Conservation (phyloP, 2,888 invertebrate genomes). For the Conomelus anceps region DNA sequence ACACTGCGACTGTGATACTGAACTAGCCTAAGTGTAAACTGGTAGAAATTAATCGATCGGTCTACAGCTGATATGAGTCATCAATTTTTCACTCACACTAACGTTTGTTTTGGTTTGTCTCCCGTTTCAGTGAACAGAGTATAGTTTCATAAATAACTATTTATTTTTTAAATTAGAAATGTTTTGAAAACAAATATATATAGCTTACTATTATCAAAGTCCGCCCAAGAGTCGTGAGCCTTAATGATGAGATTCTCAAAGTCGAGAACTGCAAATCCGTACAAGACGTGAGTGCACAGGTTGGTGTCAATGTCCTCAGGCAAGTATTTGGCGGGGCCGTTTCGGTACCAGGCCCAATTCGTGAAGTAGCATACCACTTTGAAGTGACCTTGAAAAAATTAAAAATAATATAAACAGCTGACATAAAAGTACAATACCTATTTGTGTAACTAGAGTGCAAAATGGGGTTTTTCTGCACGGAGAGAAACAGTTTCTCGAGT, state of each 20-base stretch:
- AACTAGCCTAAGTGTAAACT: too few relatives aligned
- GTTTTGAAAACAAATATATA: background rate
- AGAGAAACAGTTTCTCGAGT: background rate
- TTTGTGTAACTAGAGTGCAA: background rate
- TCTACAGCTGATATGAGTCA: too few relatives aligned
- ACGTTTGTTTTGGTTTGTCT: too few relatives aligned
- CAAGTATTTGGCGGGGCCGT: constrained; percentile 70
- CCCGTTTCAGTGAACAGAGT: too few relatives aligned
- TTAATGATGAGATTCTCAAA: constrained; percentile 68
- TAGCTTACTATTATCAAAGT: constrained; percentile 72
- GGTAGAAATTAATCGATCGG: too few relatives aligned
- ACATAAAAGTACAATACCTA: background rate
- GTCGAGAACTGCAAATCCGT: constrained; percentile 88
- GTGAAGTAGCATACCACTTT: constrained; percentile 88
- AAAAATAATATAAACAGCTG: background rate
- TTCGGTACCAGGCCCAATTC: constrained; percentile 89
- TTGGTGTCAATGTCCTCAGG: constrained; percentile 81
- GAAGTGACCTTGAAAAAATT: constrained; percentile 56
- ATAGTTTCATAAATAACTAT: too few relatives aligned
- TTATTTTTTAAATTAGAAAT: too few relatives aligned
- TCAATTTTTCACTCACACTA: too few relatives aligned
- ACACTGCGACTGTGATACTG: too few relatives aligned
- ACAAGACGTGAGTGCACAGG: constrained; percentile 86
- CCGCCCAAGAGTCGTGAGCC: constrained; percentile 86
- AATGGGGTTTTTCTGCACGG: background rate